Conservation (phyloP, 2,113 vertebrate species). For the Tylochromis polylepis region DNA sequence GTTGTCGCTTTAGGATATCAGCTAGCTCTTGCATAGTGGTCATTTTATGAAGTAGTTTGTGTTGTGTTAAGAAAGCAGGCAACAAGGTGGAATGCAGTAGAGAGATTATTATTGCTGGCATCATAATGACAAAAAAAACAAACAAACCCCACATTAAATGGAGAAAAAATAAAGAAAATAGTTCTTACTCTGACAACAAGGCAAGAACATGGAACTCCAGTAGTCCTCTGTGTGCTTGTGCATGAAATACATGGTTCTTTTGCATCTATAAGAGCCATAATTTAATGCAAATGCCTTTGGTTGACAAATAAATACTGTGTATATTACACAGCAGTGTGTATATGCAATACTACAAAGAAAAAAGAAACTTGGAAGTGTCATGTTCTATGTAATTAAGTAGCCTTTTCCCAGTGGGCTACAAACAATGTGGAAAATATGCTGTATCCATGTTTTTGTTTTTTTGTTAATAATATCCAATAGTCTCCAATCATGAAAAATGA, state of each 20-base stretch:
- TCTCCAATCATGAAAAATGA: neutral
- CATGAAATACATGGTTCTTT: neutral
- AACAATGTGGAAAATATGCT: neutral
- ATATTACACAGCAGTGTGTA: neutral
- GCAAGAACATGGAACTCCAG: neutral
- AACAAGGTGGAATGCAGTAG: neutral
- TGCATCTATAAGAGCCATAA: neutral
- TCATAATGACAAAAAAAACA: neutral
- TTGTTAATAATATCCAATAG: neutral
- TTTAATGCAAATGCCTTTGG: neutral
- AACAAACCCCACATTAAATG: neutral
- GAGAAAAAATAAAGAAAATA: neutral
- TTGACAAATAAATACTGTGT: neutral
- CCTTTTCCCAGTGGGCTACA: neutral
- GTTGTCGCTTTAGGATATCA: neutral
- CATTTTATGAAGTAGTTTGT: neutral
- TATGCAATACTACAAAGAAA: neutral
- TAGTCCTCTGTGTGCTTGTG: neutral
- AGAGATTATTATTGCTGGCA: neutral
- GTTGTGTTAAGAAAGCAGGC: neutral
- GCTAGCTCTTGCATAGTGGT: neutral
- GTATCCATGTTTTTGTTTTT: neutral
- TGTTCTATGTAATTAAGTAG: neutral
- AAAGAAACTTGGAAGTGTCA: neutral
- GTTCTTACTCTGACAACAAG: neutral